phyloP scores from a whole-genome alignment of 2,797 vertebrate genomes.

The Crax fasciolata region DNA sequence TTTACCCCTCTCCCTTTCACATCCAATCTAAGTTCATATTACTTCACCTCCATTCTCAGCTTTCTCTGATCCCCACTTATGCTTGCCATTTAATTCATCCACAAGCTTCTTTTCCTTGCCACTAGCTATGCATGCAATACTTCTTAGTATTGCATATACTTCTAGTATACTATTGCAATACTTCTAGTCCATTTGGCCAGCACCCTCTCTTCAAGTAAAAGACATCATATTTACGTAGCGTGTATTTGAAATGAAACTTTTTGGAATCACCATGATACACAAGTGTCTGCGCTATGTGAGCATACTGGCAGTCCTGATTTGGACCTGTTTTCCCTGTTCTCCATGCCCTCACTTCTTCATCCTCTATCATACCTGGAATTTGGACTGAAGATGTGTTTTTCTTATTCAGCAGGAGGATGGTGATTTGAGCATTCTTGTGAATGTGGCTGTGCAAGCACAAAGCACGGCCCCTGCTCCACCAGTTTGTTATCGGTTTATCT shows the following conservation, averaged over 20 bases:
- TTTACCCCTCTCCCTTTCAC: background rate
- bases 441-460: background rate
- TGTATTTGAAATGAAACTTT: background rate
- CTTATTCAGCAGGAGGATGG: background rate
- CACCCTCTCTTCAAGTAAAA: background rate
- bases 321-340: background rate
- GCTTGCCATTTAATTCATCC: background rate
- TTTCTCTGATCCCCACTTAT: background rate
- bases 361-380: background rate
- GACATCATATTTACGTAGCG: background rate
- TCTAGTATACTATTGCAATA: too few relatives aligned
- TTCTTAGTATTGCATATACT: too few relatives aligned
- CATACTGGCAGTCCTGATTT: background rate
- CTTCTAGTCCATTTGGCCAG: background rate
- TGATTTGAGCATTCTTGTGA: background rate
- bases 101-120: background rate
- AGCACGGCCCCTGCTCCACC: background rate
- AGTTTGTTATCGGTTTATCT: rapidly evolving
- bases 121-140: background rate
- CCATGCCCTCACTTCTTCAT: background rate
- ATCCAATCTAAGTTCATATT: background rate
- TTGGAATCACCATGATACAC: background rate
- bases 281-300: background rate
- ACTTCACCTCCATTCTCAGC: background rate
- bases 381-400: background rate